These are phyloP conservation scores for Ditylenchus weischeri DNA, from an alignment of 2,888 invertebrate species.

Conservation along the genomic window DNA sequence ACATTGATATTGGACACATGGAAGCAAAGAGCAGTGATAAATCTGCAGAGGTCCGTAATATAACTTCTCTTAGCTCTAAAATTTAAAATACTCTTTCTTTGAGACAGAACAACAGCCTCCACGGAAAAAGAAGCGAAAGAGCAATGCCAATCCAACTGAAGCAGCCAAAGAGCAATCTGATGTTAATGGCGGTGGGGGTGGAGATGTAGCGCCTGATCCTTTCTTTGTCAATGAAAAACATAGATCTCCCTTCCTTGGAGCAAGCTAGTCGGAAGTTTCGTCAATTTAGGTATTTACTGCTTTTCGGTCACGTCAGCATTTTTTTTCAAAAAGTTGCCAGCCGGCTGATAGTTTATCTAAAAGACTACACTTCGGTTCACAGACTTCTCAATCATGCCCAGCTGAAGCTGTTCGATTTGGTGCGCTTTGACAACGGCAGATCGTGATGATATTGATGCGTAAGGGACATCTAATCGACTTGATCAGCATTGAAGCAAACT, in stretches of 20 bases:
- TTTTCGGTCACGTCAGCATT: background rate
- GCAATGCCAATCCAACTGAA: conserved; percentile 11
- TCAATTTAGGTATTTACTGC: conserved; percentile 47
- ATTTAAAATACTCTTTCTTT: too few species aligned
- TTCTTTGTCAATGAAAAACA: conserved; percentile 46
- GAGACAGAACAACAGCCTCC: conserved; percentile 34
- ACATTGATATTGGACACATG: conserved; percentile 52
- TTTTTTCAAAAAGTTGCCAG: conserved; percentile 16
- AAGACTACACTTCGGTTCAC: conserved; percentile 40
- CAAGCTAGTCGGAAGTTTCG: conserved; percentile 49
- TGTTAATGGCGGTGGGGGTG: conserved; percentile 11
- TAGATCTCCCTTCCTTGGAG: conserved; percentile 43
- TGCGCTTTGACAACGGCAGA: conserved; percentile 46
- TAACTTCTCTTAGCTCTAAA: too few species aligned
- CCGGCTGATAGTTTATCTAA: conserved; percentile 41
- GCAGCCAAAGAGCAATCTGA: conserved; percentile 5
- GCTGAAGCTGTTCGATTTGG: conserved; percentile 46
- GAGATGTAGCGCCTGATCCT: conserved; percentile 50
- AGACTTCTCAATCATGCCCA: conserved; percentile 39
- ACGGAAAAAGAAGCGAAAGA: conserved; percentile 51
- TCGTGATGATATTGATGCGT: conserved; percentile 50
- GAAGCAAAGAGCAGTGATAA: background rate
- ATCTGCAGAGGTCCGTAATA: too few species aligned
- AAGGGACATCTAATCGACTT: conserved; percentile 54
- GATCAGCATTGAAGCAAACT: conserved; percentile 40